Evolutionary conservation across 2,113 vertebrate genomes (phyloP), one percentile per base, ranked within the genome.

Genomic region (Saguinus midas): DNA sequence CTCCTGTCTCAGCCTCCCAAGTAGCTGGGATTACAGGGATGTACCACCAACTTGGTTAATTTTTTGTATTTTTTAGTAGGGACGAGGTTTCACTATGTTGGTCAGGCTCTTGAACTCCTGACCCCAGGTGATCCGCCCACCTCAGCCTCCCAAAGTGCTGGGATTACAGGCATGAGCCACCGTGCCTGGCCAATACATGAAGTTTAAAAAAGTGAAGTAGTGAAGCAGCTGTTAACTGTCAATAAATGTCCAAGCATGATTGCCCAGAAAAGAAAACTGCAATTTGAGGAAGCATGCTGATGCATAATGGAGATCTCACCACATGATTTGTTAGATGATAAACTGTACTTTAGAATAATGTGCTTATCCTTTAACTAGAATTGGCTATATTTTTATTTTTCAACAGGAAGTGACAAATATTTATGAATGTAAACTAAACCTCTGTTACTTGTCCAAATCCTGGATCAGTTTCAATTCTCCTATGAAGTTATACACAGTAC

Each of bases 171-270:
- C 4, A 4, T 52, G 50, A 52, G 16, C 16, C 52, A 52, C 5
- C 52, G 1, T 52, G 16, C 52, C 52, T 52, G 52, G 5, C 52
- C 52, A 52, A 43, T 75, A 83, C 35, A 43, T 32, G 3, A 64
- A 78, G 3, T 76, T 8, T 13, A 48, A 75, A 78, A 58, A 52
- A 81, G 23, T n/a, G 40, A 83, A 29, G 23, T 37, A 70, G 48
- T 48, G 45, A 12, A 86, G 52, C 25, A 93, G n/a, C 89, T 88
- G 84, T 73, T 68, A 84, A n/a, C 64, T 93, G 61, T 95, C 92
- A 95, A 16, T 82, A 58, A 82, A 94, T 79, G 68, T 87, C 66
- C 58, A 50, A 50, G 45, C 48, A 52, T 94, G 86, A 55, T 89
- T 91, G 90, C 61, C 23, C 14, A 79, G 66, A 66, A 87, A 70